Conservation (phyloP, 2,113 vertebrate genomes). For the Periophthalmus modestus region DNA sequence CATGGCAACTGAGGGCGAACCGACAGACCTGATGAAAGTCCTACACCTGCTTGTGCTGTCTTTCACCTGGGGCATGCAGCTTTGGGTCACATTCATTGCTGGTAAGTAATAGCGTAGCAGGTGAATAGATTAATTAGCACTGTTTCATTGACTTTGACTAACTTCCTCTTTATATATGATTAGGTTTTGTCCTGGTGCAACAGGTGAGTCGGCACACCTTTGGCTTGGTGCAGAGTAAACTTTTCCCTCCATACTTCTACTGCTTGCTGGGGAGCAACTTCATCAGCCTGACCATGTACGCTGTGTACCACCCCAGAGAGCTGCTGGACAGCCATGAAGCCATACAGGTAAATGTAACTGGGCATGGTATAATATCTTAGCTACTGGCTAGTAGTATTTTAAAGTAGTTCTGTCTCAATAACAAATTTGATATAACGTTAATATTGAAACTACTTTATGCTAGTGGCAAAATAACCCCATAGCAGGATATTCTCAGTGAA, state of each 20-base stretch:
- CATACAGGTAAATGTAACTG: slow-evolving; percentile 75
- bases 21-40: slow-evolving; percentile 78
- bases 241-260: slow-evolving; percentile 86
- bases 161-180: not conserved
- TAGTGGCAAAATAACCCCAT: too few relatives aligned
- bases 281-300: slow-evolving; percentile 79
- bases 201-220: slow-evolving; percentile 83
- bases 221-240: slow-evolving; percentile 85
- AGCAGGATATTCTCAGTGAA: too few relatives aligned
- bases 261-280: slow-evolving; percentile 77
- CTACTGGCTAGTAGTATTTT: not conserved
- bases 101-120: slow-evolving; percentile 63
- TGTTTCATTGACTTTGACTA: not conserved
- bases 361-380: not conserved
- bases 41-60: slow-evolving; percentile 83
- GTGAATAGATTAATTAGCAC: not conserved
- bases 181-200: slow-evolving; percentile 82
- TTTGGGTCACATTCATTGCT: slow-evolving; percentile 88
- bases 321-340: slow-evolving; percentile 79
- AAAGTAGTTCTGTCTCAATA: not conserved
- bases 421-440: too few relatives aligned
- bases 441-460: too few relatives aligned
- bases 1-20: slow-evolving; percentile 81
- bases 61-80: slow-evolving; percentile 87
- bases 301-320: slow-evolving; percentile 77